Evolutionary conservation across 2,888 invertebrate species (phyloP), one percentile per base, ranked within the genome.

Genomic region (Drosophila histrio): DNA sequence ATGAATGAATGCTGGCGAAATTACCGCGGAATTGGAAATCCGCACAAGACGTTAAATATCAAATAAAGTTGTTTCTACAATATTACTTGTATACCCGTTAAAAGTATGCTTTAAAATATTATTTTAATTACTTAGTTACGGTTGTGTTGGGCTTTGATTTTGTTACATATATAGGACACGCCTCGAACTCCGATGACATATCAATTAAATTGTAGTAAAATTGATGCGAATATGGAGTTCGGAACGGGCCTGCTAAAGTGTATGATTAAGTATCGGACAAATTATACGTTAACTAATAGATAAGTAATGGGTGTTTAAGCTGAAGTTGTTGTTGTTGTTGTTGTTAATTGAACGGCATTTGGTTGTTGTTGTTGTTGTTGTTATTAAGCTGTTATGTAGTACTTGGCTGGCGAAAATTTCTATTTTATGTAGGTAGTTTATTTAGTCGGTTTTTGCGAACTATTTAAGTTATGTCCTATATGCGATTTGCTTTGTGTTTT

Each of bases 331-430:
- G 32, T 52, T 59, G 32, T 65, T 53, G 44, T 59, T 57, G 61
- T 64, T 72, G 50, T 64, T 72, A 32, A 47, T 61, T 74, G 70
- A 77, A 79, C 80, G 77, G 73, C 73, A 77, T 75, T 77, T 59
- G 47, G 17, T 57, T 67, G 53, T 49, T 62, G 28, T 38, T 47
- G 47, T 50, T 60, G 47, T 59, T 50, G 47, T 57, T 72, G 46
- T 60, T 63, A 36, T 43, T 53, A 57, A 46, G 59, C 53, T 58
- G 56, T 69, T 22, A 56, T 73, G 53, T 68, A 61, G 38, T 66
- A 61, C 52, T 75, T 70, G 75, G 71, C 71, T 75, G 66, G 76
- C 76, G 60, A 46, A 62, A 22, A 39, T 75, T 43, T 70, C 62
- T 72, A 77, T 53, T 61, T 52, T 69, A 61, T 65, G 57, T 76